A percentile compares a stretch with the other conserved stretches of the same genome.
Conservation (phyloP, 2,797 vertebrate genomes). For the Neopelma chrysocephalum region DNA sequence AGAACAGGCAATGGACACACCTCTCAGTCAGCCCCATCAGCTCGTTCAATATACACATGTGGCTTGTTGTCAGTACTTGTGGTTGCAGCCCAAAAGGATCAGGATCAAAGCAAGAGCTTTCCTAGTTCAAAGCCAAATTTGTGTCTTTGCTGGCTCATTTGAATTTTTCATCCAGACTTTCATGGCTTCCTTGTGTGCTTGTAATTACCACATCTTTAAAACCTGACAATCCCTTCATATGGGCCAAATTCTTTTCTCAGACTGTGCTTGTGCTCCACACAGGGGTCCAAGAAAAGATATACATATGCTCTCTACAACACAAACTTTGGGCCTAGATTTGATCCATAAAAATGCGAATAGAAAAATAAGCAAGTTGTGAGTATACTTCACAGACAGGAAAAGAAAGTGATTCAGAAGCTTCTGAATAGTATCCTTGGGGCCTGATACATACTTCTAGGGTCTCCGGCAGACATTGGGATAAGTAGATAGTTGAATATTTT, state of each 20-base stretch:
- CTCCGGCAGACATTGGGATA: not conserved
- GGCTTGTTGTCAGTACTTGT: constrained; percentile 63
- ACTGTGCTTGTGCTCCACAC: constrained; percentile 26
- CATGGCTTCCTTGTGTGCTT: constrained; percentile 63
- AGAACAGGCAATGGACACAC: constrained; percentile 18
- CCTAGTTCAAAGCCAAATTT: constrained; percentile 70
- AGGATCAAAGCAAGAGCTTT: constrained; percentile 67
- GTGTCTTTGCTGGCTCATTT: constrained; percentile 70
- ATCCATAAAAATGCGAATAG: constrained; percentile 36
- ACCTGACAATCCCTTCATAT: constrained; percentile 64
- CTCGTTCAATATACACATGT: constrained; percentile 47
- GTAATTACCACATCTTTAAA: constrained; percentile 72
- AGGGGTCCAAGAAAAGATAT: constrained; percentile 58
- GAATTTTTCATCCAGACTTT: constrained; percentile 65
- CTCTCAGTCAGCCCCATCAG: constrained; percentile 14
- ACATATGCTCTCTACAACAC: constrained; percentile 47
- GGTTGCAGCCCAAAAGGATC: constrained; percentile 66
- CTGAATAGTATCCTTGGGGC: not conserved
- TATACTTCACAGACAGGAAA: not conserved
- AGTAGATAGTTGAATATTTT: constrained; percentile 15
- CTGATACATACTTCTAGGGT: not conserved
- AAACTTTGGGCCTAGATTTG: constrained; percentile 56
- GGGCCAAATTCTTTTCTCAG: constrained; percentile 63
- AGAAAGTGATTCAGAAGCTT: constrained; percentile 22
- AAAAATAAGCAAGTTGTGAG: constrained; percentile 20